These are phyloP conservation scores for Trichogramma dendrolimi DNA, from an alignment of 2,888 invertebrate species.

Conservation along the genomic window DNA sequence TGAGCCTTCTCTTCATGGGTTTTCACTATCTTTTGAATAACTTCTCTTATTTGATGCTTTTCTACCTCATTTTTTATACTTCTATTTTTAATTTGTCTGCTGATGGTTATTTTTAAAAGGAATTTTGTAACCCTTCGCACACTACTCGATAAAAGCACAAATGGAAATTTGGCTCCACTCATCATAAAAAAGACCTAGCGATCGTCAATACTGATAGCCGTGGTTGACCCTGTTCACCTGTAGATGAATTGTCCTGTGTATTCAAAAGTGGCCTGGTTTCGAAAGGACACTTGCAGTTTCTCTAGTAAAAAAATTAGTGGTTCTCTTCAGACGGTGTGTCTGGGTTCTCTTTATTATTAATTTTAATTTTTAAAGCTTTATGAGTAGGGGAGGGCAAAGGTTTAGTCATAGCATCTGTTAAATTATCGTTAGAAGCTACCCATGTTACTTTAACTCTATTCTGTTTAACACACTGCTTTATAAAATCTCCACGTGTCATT, in stretches of 20 bases:
- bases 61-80: neutral
- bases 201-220: constrained; percentile 1
- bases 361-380: too few relatives aligned
- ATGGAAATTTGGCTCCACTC: constrained; percentile 4
- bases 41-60: too few relatives aligned
- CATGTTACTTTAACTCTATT: too few relatives aligned
- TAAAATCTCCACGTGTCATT: too few relatives aligned
- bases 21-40: neutral
- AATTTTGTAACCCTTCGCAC: constrained; percentile 7
- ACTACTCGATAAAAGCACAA: constrained; percentile 2
- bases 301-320: too few relatives aligned
- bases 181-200: constrained; percentile 1
- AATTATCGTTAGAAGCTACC: too few relatives aligned
- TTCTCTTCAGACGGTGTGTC: too few relatives aligned
- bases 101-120: neutral
- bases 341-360: too few relatives aligned
- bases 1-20: constrained; percentile 4
- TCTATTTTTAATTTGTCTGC: neutral
- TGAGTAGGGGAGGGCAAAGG: too few relatives aligned
- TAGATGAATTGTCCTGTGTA: neutral
- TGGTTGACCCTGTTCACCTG: neutral
- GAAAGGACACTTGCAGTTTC: neutral
- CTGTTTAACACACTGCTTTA: too few relatives aligned
- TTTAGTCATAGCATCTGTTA: too few relatives aligned
- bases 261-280: neutral